Base-by-base conservation (phyloP, 2,888 invertebrate genomes). In the Hirtodrosophila histrioides region DNA sequence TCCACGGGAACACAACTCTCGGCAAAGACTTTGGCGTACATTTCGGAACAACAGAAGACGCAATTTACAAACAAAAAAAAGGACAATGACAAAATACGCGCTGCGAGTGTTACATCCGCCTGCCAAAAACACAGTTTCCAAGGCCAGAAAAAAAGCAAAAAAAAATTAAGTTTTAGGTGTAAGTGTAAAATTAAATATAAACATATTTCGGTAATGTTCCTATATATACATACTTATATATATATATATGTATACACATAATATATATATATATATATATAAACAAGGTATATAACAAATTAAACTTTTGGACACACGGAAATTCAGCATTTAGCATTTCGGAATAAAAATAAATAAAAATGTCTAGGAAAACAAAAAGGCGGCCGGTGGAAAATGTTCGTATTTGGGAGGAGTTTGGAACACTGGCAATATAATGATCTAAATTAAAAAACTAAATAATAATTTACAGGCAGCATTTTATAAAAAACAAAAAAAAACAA, bases 151-250 rank as follows among this genome's bases (percentile, higher is more conserved):
- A 51, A 39, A 62, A 73, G 75, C 17, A 17, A 17, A 65, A 57
- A 63, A 65, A 77, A 74, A 63, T 57, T 48, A 51, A 75, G 71
- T 75, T 71, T 83, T 90, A 90, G 90, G 68, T 88, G 57, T 90
- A 90, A 90, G 88, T 89, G 88, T 89, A 89, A 89, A 90, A 88
- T 86, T 88, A 88, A 75, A 66, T 67, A 75, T 78, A 76, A 86
- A 75, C 40, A 78, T 80, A 89, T 91, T 91, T 91, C 91, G 91
- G 91, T 91, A 90, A 90, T 91, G 91, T 91, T 91, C 91, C 91
- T 91, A 91, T 88, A 89, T 88, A 67, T 69, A 64, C 64, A 75
- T 61, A 45, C 53, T 55, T 69, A 70, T 51, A 51, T 72, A 62
- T 69, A 70, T 51, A 51, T 72, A 62, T 66, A 48, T 69, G 63